Evolutionary conservation across 2,888 invertebrate species (phyloP).

Genomic region (Ischnura elegans): DNA sequence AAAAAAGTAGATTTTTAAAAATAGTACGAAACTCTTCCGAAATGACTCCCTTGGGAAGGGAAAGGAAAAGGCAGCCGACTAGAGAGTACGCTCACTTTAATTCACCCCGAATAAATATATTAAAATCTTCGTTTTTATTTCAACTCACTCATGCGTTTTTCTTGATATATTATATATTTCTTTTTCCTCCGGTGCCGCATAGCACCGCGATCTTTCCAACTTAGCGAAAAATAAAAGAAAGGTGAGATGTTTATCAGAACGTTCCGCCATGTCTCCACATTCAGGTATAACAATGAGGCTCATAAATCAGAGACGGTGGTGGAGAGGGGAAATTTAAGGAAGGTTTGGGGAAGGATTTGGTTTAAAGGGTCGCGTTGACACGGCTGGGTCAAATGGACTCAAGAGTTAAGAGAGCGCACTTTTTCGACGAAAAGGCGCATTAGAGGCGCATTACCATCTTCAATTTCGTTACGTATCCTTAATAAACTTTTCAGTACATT

Average conservation of each 20-base stretch:
- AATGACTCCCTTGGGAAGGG: neutral
- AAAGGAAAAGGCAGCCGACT: neutral
- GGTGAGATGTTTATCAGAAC: conserved; percentile 35
- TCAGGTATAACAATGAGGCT: conserved; percentile 29
- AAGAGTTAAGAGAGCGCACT: too few relatives aligned
- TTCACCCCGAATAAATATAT: neutral
- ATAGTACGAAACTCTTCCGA: neutral
- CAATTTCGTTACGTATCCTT: too few relatives aligned
- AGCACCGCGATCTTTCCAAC: conserved; percentile 22
- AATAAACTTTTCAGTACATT: too few relatives aligned
- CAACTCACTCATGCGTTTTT: neutral
- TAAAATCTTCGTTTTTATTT: neutral
- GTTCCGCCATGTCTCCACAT: conserved; percentile 31
- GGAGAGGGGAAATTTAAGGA: neutral
- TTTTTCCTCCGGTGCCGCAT: neutral
- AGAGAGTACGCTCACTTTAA: neutral
- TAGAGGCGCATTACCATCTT: too few relatives aligned
- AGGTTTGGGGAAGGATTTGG: neutral
- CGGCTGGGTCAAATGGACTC: too few relatives aligned
- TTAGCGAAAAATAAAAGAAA: conserved; percentile 19
- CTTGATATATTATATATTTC: neutral
- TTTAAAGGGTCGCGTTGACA: neutral
- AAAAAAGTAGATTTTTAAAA: neutral
- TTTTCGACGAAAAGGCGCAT: too few relatives aligned
- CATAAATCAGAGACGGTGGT: neutral